Evolutionary conservation across 2,888 invertebrate species (phyloP).

Genomic region (Campoletis raptor): DNA sequence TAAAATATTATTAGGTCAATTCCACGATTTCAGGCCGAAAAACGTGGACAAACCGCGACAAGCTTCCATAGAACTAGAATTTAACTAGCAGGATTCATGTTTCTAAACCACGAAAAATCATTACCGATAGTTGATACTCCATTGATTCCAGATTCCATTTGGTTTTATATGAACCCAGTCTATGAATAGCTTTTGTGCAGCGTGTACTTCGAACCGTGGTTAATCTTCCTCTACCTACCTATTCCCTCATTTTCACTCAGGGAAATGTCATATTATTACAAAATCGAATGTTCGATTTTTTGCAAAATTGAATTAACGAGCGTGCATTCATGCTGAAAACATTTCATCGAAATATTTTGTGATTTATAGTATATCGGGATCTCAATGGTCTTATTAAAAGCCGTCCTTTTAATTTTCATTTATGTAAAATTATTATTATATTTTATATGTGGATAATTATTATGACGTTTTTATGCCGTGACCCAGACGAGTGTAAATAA

Average conservation of each 20-base stretch:
- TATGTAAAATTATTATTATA: neutral
- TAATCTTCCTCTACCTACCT: conserved; percentile 20
- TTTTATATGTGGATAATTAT: neutral
- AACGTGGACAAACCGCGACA: neutral
- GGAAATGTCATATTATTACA: conserved; percentile 12
- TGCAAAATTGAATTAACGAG: conserved; percentile 42
- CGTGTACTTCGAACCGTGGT: neutral
- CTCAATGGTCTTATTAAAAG: neutral
- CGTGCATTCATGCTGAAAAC: neutral
- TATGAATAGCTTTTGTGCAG: conserved; percentile 29
- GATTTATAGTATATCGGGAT: neutral
- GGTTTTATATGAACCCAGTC: conserved; percentile 30
- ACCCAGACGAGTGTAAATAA: neutral
- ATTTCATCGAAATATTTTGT: neutral
- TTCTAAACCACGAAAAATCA: conserved; percentile 37
- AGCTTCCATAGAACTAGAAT: neutral
- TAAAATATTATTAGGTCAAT: neutral
- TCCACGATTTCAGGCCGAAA: neutral
- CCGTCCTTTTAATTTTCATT: neutral
- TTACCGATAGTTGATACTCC: conserved; percentile 7
- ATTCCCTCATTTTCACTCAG: conserved; percentile 11
- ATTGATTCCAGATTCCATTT: conserved; percentile 32
- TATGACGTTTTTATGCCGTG: neutral
- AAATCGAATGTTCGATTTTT: neutral
- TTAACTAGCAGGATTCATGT: conserved; percentile 12